Evolutionary conservation across 2,888 invertebrate genomes (phyloP), one percentile per base, ranked within the genome.

Genomic region (Orthosia cruda): DNA sequence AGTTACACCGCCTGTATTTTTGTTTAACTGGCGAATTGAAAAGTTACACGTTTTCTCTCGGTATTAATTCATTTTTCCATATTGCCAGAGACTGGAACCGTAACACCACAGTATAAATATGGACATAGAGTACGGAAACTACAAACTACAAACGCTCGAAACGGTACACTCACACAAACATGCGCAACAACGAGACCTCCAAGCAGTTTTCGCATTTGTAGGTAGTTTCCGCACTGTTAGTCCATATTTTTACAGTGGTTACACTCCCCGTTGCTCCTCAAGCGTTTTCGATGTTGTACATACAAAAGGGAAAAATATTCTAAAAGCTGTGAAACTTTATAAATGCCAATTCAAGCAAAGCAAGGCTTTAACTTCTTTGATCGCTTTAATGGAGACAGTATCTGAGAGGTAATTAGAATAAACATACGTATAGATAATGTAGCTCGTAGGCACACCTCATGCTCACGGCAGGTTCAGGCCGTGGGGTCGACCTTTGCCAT

Each of bases 401-500:
- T 69, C 45, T 57, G 54, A 26, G 64, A 67, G 52, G 70, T 74
- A 69, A 84, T 79, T 77, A 73, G 12, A 79, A 59, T 80, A 64
- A 73, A 77, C 69, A 77, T 83, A 77, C 65, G 73, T 59, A 74
- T 77, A 80, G 69, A 79, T 81, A 75, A 84, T 72, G 74, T 76
- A 79, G 58, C 54, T 65, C 75, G 70, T 72, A 84, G 77, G 83
- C n/a, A n/a, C n/a, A n/a, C n/a, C n/a, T n/a, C n/a, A n/a, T n/a
- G n/a, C n/a, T n/a, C n/a, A n/a, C 83, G 77, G 78, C 83, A 77
- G 79, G 71, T 80, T 65, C 72, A 76, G 83, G 81, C 81, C n/a
- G 79, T 81, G 82, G 80, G 83, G 82, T 87, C 84, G 91, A 92
- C 93, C 93, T 92, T 91, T 92, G 89, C 85, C 89, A 91, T 94